phyloP scores from a whole-genome alignment of 1,140 invertebrate genomes.

The Drosophila pallidifrons region DNA sequence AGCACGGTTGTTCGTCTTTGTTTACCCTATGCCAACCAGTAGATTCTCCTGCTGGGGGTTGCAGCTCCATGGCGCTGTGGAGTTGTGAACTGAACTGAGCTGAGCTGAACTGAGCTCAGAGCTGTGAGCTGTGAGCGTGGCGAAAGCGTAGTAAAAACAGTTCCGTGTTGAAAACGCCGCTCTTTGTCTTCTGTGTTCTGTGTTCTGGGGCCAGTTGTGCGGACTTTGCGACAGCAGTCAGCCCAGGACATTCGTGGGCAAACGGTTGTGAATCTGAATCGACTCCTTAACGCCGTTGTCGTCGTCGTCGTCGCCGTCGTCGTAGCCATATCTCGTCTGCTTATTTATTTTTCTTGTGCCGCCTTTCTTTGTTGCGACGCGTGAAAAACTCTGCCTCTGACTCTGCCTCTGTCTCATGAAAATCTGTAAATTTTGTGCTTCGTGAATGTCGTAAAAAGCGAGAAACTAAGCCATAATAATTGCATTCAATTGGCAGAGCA shows the following conservation, averaged over 20 bases:
- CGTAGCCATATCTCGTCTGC: conserved; percentile 1
- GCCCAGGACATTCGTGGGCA: conserved; percentile 75
- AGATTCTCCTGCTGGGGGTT: conserved; percentile 42
- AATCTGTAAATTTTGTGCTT: conserved; percentile 37
- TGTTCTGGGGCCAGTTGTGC: conserved; percentile 41
- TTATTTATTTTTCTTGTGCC: background rate
- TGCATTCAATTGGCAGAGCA: conserved; percentile 39
- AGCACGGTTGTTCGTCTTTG: conserved; percentile 26
- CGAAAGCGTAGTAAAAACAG: conserved; percentile 55
- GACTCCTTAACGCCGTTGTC: conserved; percentile 11
- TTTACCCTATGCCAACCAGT: conserved; percentile 12
- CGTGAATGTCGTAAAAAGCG: conserved; percentile 24
- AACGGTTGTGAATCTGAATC: conserved; percentile 77
- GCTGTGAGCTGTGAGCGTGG: background rate
- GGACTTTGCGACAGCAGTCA: conserved; percentile 43
- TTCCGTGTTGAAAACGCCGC: conserved; percentile 70
- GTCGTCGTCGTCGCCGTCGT: conserved; percentile 5
- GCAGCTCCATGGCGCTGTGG: conserved; percentile 6
- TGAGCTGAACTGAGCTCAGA: background rate
- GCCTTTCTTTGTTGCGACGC: conserved; percentile 2
- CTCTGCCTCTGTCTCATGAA: background rate
- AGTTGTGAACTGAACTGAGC: too few species aligned
- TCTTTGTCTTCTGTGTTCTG: conserved; percentile 40
- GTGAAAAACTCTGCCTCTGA: background rate
- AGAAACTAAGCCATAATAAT: conserved; percentile 45